A percentile compares a stretch with the other conserved stretches of the same genome.
Conservation (phyloP, 2,888 invertebrate genomes). For the Steromphala cineraria region DNA sequence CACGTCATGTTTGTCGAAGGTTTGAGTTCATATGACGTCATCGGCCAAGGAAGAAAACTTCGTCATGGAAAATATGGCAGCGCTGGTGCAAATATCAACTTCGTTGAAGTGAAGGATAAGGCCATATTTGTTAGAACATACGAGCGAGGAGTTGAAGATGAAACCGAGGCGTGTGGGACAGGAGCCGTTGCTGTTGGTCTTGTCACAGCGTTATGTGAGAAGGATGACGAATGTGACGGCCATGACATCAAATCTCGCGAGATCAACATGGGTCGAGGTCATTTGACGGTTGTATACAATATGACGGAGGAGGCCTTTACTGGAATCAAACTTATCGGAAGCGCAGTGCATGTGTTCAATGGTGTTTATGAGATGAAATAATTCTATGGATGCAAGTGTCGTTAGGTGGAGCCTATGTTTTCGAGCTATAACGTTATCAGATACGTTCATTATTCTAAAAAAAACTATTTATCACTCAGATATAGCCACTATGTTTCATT, state of each 20-base stretch:
- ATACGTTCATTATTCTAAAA: too few relatives aligned
- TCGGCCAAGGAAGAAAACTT: conserved; percentile 30
- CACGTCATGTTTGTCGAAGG: conserved; percentile 43
- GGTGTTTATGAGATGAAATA: conserved; percentile 22
- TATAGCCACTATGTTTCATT: too few relatives aligned
- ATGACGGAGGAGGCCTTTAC: neutral
- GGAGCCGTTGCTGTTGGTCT: conserved; percentile 49
- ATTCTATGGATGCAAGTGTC: neutral
- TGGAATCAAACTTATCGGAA: conserved; percentile 34
- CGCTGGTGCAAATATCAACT: conserved; percentile 47
- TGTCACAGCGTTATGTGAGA: neutral
- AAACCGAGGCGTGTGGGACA: conserved; percentile 58
- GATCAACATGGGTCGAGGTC: conserved; percentile 30
- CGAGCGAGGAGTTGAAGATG: conserved; percentile 53
- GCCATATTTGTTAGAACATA: conserved; percentile 43
- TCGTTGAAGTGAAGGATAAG: conserved; percentile 25
- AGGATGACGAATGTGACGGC: neutral
- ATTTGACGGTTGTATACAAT: conserved; percentile 29
- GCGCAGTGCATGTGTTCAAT: conserved; percentile 39
- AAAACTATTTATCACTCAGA: too few relatives aligned
- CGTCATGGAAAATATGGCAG: conserved; percentile 24
- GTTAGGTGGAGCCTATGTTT: too few relatives aligned
- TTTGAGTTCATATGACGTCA: conserved; percentile 34
- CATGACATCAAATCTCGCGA: neutral
- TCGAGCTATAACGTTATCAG: too few relatives aligned